A percentile compares a stretch with the other conserved stretches of the same genome.
Conservation (phyloP, 1,140 invertebrate genomes). For the Panulirus ornatus region DNA sequence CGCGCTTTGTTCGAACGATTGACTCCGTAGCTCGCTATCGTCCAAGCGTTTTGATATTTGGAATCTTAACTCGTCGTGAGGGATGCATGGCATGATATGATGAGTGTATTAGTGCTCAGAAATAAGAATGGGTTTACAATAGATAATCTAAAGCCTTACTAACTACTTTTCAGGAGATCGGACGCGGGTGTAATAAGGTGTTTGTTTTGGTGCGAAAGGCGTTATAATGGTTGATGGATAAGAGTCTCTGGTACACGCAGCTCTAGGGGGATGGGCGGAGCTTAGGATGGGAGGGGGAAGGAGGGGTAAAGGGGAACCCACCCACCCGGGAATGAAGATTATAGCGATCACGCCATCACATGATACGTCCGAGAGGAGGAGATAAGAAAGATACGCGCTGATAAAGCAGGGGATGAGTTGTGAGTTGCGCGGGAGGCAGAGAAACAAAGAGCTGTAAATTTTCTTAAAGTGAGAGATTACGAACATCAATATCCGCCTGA, state of each 20-base stretch:
- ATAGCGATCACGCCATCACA: conserved; percentile 72
- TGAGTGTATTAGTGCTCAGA: not conserved
- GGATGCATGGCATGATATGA: not conserved
- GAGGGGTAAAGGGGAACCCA: conserved; percentile 30
- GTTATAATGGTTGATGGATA: conserved; percentile 75
- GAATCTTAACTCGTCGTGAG: conserved; percentile 24
- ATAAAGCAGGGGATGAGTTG: conserved; percentile 71
- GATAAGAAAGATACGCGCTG: conserved; percentile 70
- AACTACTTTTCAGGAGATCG: conserved; percentile 63
- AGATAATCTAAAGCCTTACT: conserved; percentile 19
- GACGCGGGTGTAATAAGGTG: conserved; percentile 73
- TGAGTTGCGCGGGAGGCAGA: conserved; percentile 68
- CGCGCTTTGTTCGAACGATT: conserved; percentile 56
- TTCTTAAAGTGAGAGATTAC: conserved; percentile 72
- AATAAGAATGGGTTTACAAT: not conserved
- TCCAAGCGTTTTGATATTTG: conserved; percentile 30
- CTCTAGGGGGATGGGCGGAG: conserved; percentile 60
- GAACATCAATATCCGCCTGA: conserved; percentile 71
- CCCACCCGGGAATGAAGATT: conserved; percentile 66
- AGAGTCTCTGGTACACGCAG: conserved; percentile 68
- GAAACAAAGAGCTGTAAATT: conserved; percentile 70
- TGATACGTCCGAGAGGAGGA: conserved; percentile 70
- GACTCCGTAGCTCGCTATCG: conserved; percentile 33
- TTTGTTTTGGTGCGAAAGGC: conserved; percentile 74
- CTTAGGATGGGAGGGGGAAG: not conserved